These are phyloP conservation scores for Peromyscus aztecus DNA, from an alignment of 2,797 vertebrate genomes.

Conservation along the genomic window DNA sequence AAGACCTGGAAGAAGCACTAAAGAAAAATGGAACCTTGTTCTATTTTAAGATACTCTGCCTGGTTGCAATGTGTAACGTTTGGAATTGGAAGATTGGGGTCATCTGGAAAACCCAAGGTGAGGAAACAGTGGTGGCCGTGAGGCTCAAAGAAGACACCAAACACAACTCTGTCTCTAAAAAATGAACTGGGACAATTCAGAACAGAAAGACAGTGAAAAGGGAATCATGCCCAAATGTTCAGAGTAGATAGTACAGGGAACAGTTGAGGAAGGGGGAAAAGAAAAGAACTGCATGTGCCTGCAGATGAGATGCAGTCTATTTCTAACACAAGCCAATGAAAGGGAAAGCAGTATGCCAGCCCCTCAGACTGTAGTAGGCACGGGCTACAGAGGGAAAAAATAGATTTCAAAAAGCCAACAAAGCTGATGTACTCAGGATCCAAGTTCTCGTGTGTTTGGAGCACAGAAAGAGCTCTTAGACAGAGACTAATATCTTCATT, in stretches of 20 bases:
- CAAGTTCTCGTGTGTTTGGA: background rate
- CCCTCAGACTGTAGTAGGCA: too few species aligned
- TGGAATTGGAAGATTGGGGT: background rate
- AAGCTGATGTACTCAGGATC: background rate
- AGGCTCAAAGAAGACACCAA: background rate
- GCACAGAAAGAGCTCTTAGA: background rate
- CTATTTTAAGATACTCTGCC: background rate
- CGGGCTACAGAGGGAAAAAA: background rate
- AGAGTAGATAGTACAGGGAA: background rate
- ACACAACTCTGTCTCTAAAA: background rate
- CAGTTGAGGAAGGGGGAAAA: background rate
- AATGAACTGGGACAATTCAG: background rate
- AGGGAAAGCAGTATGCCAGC: background rate
- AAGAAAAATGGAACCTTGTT: background rate
- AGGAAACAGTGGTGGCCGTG: background rate
- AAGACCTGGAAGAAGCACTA: background rate
- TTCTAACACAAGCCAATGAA: background rate
- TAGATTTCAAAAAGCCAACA: background rate
- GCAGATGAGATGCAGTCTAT: background rate
- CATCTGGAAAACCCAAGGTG: background rate
- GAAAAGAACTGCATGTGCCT: background rate
- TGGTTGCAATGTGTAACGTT: background rate
- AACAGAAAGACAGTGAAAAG: background rate
- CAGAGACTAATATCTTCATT: background rate
- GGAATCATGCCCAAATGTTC: background rate